Percentiles rank a stretch among this genome's conserved stretches.
Evolutionary conservation across 2,797 vertebrate species (phyloP).

Genomic region (Rhinatrema bivittatum): DNA sequence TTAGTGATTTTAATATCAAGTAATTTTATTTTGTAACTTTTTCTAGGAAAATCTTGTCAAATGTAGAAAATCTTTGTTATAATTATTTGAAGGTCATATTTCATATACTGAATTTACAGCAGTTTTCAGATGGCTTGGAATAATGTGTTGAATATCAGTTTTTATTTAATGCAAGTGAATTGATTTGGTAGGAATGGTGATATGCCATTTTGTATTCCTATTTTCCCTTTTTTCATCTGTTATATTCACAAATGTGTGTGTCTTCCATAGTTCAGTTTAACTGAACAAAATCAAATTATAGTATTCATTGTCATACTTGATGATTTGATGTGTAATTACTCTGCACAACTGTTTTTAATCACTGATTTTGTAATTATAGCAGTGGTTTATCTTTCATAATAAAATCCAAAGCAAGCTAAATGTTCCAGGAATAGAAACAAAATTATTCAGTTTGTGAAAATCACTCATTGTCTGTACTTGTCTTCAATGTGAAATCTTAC

Average conservation of each 20-base stretch:
- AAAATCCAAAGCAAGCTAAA: conserved; percentile 45
- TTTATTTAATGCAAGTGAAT: conserved; percentile 24
- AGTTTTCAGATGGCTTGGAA: conserved; percentile 20
- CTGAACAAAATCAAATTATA: conserved; percentile 39
- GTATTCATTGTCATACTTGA: conserved; percentile 47
- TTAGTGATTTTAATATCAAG: conserved; percentile 29
- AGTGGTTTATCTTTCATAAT: conserved; percentile 38
- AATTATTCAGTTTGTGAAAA: conserved; percentile 45
- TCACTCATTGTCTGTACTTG: conserved; percentile 15
- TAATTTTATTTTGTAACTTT: conserved; percentile 37
- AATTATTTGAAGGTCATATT: conserved; percentile 26
- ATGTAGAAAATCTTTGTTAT: conserved; percentile 28
- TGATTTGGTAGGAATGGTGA: conserved; percentile 28
- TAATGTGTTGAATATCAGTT: conserved; percentile 28
- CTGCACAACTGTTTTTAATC: conserved; percentile 50
- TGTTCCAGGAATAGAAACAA: conserved; percentile 33
- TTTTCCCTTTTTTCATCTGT: conserved; percentile 23
- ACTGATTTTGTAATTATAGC: conserved; percentile 54
- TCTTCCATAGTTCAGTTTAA: conserved; percentile 50
- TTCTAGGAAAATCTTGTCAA: conserved; percentile 23
- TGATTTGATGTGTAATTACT: conserved; percentile 37
- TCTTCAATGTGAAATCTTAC: conserved; percentile 47
- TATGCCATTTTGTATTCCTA: conserved; percentile 9
- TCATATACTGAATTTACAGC: conserved; percentile 28
- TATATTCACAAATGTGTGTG: conserved; percentile 27